Percentiles rank a stretch among this genome's conserved stretches.
Evolutionary conservation across 2,888 invertebrate species (phyloP).

Genomic region (Cephus nigrinus): DNA sequence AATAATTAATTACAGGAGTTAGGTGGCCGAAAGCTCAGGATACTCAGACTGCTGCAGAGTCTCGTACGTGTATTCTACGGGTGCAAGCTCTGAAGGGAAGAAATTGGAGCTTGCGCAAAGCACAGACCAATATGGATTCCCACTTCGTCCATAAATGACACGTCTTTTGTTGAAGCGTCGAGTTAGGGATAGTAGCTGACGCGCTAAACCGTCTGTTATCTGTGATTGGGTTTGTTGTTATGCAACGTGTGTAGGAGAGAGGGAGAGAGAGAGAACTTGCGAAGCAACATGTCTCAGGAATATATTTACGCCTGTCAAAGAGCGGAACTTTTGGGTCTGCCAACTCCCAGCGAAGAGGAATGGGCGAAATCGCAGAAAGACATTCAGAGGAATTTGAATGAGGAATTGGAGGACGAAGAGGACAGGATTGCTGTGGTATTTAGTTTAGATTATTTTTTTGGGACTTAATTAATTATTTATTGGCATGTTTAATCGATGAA

Average conservation of each 20-base stretch:
- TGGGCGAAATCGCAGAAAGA: conserved; percentile 54
- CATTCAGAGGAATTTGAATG: neutral
- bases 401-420: neutral
- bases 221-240: neutral
- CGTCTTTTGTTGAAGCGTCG: neutral
- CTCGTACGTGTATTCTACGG: neutral
- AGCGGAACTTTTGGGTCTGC: conserved; percentile 81
- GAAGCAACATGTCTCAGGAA: conserved; percentile 49
- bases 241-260: neutral
- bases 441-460: neutral
- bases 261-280: neutral
- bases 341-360: conserved; percentile 76
- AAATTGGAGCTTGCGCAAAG: neutral
- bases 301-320: conserved; percentile 83
- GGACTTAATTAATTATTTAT: neutral
- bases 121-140: conserved; percentile 1
- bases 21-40: neutral
- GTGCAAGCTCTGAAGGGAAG: neutral
- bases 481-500: neutral
- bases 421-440: neutral
- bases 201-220: neutral
- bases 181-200: neutral
- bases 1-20: neutral
- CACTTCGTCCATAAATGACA: neutral
- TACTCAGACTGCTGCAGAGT: neutral